Evolutionary conservation across 2,797 vertebrate species (phyloP).

Genomic region (Monodelphis domestica): DNA sequence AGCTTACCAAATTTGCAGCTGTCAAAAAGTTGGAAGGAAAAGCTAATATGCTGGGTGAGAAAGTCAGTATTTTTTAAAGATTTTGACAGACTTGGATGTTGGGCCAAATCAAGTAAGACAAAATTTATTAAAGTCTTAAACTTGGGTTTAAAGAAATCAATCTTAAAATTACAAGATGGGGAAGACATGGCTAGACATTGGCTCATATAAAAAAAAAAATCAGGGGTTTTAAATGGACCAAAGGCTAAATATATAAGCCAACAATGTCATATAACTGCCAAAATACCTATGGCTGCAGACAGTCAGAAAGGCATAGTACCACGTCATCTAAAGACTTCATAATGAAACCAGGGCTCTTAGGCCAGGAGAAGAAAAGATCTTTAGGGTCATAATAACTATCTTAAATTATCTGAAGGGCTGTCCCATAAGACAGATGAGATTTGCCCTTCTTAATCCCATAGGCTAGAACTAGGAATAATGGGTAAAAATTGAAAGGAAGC

Average conservation of each 20-base stretch:
- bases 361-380: neutral
- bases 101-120: neutral
- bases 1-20: neutral
- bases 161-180: neutral
- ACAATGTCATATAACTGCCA: neutral
- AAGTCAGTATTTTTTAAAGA: neutral
- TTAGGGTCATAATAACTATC: neutral
- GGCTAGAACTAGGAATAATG: neutral
- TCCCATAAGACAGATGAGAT: neutral
- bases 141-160: neutral
- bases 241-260: neutral
- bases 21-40: neutral
- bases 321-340: neutral
- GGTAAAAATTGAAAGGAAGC: neutral
- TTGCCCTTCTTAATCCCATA: neutral
- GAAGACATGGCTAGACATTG: neutral
- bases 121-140: neutral
- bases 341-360: neutral
- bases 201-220: neutral
- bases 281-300: neutral
- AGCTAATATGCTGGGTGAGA: neutral
- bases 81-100: neutral
- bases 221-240: neutral
- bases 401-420: neutral
- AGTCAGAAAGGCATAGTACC: neutral